phyloP scores from a whole-genome alignment of 2,888 invertebrate genomes.

The Asteroscopus sphinx region DNA sequence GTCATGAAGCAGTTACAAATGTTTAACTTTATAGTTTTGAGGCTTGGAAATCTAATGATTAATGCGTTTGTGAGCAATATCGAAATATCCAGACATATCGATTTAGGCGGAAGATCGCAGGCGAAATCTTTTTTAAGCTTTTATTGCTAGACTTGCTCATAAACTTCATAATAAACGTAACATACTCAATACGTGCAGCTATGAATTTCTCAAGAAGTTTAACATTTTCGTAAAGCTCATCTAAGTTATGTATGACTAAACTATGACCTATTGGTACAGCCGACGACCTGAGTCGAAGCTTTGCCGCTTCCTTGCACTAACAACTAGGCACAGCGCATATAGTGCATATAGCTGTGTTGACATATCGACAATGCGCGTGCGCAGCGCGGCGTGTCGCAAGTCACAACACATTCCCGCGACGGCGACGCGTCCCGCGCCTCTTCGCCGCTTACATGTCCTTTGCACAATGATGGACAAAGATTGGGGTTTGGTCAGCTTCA shows the following conservation, averaged over 20 bases:
- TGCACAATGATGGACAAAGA: conserved; percentile 17
- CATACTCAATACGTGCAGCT: neutral
- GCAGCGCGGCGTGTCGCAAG: conserved; percentile 1
- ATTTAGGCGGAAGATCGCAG: too few relatives aligned
- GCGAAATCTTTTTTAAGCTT: too few relatives aligned
- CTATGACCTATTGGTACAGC: conserved; percentile 13
- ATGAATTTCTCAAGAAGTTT: neutral
- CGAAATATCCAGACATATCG: neutral
- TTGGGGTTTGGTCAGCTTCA: conserved; percentile 17
- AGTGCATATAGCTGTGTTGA: conserved; percentile 6
- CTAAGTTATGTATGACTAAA: neutral
- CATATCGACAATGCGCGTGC: conserved; percentile 19
- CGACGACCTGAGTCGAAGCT: neutral
- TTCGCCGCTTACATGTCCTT: conserved; percentile 6
- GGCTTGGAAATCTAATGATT: neutral
- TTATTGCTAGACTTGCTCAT: too few relatives aligned
- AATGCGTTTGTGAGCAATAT: neutral
- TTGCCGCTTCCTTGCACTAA: neutral
- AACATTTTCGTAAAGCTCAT: conserved; percentile 1
- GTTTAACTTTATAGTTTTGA: neutral
- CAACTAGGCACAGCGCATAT: neutral
- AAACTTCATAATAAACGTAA: neutral
- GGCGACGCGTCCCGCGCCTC: neutral
- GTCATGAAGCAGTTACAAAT: neutral
- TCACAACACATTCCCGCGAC: conserved; percentile 28